Evolutionary conservation across 1,140 invertebrate genomes (phyloP).

Genomic region (Medauroidea extradentata): DNA sequence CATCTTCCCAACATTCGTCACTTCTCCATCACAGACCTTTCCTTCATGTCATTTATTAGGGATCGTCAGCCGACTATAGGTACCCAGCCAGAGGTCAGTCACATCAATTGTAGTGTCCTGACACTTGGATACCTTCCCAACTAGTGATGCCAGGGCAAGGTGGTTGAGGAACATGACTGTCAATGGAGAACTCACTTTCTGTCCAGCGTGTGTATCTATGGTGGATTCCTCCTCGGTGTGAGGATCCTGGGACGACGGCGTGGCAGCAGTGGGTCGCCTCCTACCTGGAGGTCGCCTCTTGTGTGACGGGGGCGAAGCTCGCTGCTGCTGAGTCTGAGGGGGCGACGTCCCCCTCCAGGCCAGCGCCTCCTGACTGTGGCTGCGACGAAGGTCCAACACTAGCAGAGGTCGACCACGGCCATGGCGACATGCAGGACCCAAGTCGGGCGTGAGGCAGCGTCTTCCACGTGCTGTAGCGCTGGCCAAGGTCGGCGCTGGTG

Average conservation of each 20-base stretch:
- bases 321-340: not conserved
- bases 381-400: constrained; percentile 11
- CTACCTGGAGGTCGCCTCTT: not conserved
- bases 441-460: not conserved
- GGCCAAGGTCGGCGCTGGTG: constrained; percentile 64
- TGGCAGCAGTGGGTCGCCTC: not conserved
- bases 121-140: no score
- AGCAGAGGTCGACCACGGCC: constrained; percentile 4
- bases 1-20: no score
- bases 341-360: constrained; percentile 1
- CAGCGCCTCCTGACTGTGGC: constrained; percentile 5
- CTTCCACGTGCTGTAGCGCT: constrained; percentile 34
- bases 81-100: no score
- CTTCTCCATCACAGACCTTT: no score
- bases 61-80: no score
- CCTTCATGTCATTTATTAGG: no score
- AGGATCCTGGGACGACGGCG: not conserved
- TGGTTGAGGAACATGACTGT: no score
- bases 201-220: no score
- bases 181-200: no score
- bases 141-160: no score
- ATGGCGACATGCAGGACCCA: not conserved
- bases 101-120: no score
- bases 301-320: not conserved
- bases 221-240: not conserved